These are phyloP conservation scores for Tetranychus truncatus DNA, from an alignment of 2,888 invertebrate genomes.

Conservation along the genomic window DNA sequence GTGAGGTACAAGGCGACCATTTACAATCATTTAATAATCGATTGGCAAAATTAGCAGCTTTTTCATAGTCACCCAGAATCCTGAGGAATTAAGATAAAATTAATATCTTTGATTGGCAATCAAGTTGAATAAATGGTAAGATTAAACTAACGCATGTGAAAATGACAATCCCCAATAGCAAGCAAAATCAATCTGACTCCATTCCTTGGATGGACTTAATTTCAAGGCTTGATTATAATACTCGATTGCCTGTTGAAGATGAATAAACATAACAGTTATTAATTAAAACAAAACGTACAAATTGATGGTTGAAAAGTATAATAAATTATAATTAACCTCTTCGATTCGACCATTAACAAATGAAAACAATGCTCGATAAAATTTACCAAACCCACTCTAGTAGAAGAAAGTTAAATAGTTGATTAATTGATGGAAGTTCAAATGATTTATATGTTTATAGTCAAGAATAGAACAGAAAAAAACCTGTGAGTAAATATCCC, in stretches of 20 bases:
- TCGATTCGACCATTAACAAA: background rate
- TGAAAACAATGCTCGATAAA: background rate
- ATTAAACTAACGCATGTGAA: background rate
- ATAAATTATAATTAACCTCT: background rate
- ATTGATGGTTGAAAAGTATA: too few relatives aligned
- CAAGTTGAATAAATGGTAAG: background rate
- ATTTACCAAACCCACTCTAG: background rate
- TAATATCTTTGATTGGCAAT: background rate
- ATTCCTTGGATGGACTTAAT: background rate
- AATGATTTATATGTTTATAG: background rate
- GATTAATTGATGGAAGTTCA: background rate
- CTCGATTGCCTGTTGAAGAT: background rate
- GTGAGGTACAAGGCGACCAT: slow-evolving; percentile 81
- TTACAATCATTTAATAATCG: slow-evolving; percentile 54
- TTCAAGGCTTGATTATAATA: background rate
- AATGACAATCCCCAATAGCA: background rate
- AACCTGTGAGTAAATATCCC: background rate
- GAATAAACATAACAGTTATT: background rate
- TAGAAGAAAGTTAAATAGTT: background rate
- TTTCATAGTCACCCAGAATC: slow-evolving; percentile 52
- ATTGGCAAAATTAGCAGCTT: slow-evolving; percentile 52
- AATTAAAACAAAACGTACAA: too few relatives aligned
- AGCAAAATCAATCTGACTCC: background rate
- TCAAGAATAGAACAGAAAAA: background rate
- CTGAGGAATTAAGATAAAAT: slow-evolving; percentile 35